Evolutionary conservation across 2,888 invertebrate genomes (phyloP), one percentile per base, ranked within the genome.

Genomic region (Prosopocoilus inquinatus): DNA sequence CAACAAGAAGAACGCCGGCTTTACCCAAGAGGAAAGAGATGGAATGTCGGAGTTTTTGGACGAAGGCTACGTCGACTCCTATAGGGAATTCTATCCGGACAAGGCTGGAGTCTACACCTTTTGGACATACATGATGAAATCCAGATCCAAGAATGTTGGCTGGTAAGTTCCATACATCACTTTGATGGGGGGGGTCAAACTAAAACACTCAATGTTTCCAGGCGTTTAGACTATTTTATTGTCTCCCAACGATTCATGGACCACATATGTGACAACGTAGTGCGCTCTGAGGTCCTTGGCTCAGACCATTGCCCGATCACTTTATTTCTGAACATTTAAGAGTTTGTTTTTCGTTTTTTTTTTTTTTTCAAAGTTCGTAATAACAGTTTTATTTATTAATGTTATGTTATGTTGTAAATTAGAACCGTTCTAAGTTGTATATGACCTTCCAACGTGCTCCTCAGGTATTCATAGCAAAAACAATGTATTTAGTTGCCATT

Each of bases 301-400:
- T 96, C 96, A 72, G 98, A 99, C 76, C 98, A 99, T 78, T 98
- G 97, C 73, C 98, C 98, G 0, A 84, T 97, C 63, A 84, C 90
- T 36, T 79, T 95, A 44, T 89, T 89, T 70, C 71, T 91, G 48
- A 84, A 88, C 69, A 63, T 82, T 57, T 82, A 73, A 78, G 20
- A 4, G 20, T 28, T 28, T 28, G 20, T 28, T 28, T 28, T 28
- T 28, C 5, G 5, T 28, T 28, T 28, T 5, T 28, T 28, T 28
- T 3, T 1, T 28, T 28, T 28, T 5, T 28, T 28, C 7, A 28
- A 28, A 28, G 20, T 28, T 28, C 7, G 20, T 28, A 28, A 28
- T 28, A n/a, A n/a, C n/a, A 28, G 20, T 28, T 28, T 28, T 28
- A 28, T 28, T 28, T 28, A 28, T n/a, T n/a, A n/a, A n/a, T n/a